These are phyloP conservation scores for Catonia carolina DNA, from an alignment of 2,888 invertebrate species.

Conservation along the genomic window DNA sequence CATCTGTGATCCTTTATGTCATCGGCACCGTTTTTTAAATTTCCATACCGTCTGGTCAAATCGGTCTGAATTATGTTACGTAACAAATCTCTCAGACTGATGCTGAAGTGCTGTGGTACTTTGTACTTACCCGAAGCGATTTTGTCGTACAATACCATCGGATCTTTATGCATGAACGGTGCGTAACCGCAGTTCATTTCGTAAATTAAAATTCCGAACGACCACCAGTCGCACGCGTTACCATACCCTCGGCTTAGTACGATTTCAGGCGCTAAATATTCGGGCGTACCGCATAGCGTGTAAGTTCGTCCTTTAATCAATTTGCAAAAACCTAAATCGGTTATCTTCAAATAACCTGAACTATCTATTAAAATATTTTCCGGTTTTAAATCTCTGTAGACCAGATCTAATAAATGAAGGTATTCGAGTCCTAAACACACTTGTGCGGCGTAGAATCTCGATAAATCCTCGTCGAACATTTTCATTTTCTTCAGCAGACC, in stretches of 20 bases:
- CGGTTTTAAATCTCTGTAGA: constrained; percentile 88
- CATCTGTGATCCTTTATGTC: constrained; percentile 86
- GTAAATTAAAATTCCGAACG: constrained; percentile 77
- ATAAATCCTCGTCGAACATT: constrained; percentile 54
- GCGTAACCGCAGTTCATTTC: constrained; percentile 91
- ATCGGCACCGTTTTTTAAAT: constrained; percentile 71
- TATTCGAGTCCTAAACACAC: constrained; percentile 86
- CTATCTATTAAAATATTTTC: constrained; percentile 80
- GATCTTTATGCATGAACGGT: constrained; percentile 51
- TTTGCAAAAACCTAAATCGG: constrained; percentile 95
- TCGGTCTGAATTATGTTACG: constrained; percentile 75
- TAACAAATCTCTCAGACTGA: constrained; percentile 74
- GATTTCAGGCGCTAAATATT: constrained; percentile 55
- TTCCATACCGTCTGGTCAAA: constrained; percentile 72
- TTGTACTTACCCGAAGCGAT: constrained; percentile 85
- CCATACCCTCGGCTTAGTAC: constrained; percentile 89
- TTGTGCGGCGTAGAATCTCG: constrained; percentile 87
- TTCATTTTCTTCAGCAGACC: constrained; percentile 59
- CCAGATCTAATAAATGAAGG: constrained; percentile 74
- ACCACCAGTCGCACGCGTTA: constrained; percentile 94
- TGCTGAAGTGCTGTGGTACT: constrained; percentile 75
- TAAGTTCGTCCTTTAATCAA: constrained; percentile 46
- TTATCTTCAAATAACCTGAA: constrained; percentile 64
- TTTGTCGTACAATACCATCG: constrained; percentile 87
- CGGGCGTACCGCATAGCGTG: constrained; percentile 54